A percentile compares a stretch with the other conserved stretches of the same genome.
phyloP scores from a whole-genome alignment of 2,888 invertebrate species.

The Drosophila kuntzei region DNA sequence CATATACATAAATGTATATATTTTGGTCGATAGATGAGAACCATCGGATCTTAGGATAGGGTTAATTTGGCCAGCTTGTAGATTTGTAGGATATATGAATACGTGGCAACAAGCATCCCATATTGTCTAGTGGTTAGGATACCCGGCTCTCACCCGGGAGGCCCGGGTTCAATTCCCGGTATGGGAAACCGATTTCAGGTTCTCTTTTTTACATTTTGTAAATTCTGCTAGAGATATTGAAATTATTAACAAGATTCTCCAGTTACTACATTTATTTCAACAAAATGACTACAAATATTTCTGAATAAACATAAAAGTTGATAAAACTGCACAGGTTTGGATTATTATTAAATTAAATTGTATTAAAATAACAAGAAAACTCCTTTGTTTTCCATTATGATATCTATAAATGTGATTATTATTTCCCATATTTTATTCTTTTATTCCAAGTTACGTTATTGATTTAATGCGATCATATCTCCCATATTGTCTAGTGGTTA shows the following conservation, averaged over 20 bases:
- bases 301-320: no score
- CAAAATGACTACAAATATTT: no score
- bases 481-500: slow-evolving; percentile 80
- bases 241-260: no score
- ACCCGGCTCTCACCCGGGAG: slow-evolving; percentile 78
- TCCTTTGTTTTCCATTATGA: no score
- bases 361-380: no score
- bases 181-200: slow-evolving; percentile 48
- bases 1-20: slow-evolving; percentile 5
- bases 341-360: no score
- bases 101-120: slow-evolving; percentile 49
- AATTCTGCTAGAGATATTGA: no score
- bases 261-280: no score
- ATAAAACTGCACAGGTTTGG: no score
- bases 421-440: slow-evolving; percentile 5
- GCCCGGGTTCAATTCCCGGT: slow-evolving; percentile 78
- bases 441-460: background rate
- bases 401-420: no score
- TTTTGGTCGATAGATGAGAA: slow-evolving; percentile 16
- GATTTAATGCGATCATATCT: slow-evolving; percentile 3
- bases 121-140: slow-evolving; percentile 80
- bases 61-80: background rate
- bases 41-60: slow-evolving; percentile 1
- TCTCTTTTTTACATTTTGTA: no score
- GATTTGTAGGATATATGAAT: background rate